Evolutionary conservation across 2,113 vertebrate species (phyloP), one percentile per base, ranked within the genome.

Genomic region (Nothocercus nigrocapillus): DNA sequence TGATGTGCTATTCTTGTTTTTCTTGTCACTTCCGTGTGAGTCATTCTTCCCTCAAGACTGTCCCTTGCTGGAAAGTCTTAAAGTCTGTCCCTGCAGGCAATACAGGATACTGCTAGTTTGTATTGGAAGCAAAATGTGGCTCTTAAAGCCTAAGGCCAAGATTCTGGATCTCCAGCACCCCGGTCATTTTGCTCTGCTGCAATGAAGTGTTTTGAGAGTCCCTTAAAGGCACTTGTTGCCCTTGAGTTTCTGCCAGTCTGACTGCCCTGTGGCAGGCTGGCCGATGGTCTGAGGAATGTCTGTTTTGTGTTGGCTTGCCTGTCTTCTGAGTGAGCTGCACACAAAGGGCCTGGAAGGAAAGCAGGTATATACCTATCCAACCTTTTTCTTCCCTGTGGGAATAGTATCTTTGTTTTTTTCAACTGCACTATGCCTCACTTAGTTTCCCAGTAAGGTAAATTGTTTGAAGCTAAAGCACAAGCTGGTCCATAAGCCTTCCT

Each of bases 401-500:
- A 3, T 25, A 20, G 32, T 49, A 49, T n/a, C 79, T 62, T 77
- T 44, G 44, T 44, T 21, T 59, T 4, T 18, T 10, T 7, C 13
- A 34, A 34, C 58, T 53, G 18, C 42, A 45, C 82, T 68, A 32
- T 54, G 64, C 49, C 74, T 67, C 69, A 49, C 77, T 94, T 84
- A n/a, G 63, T 36, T 94, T 92, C 81, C 91, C 32, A 18, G 80
- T 30, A 86, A 73, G 49, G 59, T 75, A 86, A 64, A 72, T 66
- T 56, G 8, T 63, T 84, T 58, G 89, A 90, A 96, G 93, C 88
- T 95, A 79, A 93, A 90, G 81, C 88, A 76, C 54, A 70, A 88
- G 59, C 82, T 93, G 89, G 85, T 89, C 77, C 86, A 72, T 88
- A 58, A 87, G 84, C 72, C 58, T 93, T 86, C 91, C 84, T 95